phyloP scores from a whole-genome alignment of 1,140 invertebrate species.

The Zaprionus tsacasi region DNA sequence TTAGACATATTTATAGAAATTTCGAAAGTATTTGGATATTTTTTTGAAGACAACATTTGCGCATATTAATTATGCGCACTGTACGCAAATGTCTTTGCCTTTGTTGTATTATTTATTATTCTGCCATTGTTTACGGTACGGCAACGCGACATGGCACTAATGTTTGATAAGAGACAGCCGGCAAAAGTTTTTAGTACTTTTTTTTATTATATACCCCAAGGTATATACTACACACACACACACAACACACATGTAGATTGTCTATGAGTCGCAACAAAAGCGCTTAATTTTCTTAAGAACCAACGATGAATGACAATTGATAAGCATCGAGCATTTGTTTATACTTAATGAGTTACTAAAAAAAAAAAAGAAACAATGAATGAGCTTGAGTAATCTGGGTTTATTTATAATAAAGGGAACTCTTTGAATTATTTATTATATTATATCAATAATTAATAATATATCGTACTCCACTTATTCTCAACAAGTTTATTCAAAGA shows the following conservation, averaged over 20 bases:
- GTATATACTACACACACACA: not conserved
- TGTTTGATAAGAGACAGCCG: constrained; percentile 70
- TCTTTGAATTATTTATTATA: too few relatives aligned
- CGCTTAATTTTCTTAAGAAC: constrained; percentile 19
- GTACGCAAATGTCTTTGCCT: constrained; percentile 39
- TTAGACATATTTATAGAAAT: constrained; percentile 20
- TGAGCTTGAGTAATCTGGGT: not conserved
- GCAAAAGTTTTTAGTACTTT: constrained; percentile 40
- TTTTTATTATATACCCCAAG: constrained; percentile 10
- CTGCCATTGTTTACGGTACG: constrained; percentile 63
- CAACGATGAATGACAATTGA: constrained; percentile 19
- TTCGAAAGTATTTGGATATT: constrained; percentile 16
- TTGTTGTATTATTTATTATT: constrained; percentile 67
- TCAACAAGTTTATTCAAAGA: not conserved
- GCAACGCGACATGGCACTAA: constrained; percentile 40
- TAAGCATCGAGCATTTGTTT: constrained; percentile 25
- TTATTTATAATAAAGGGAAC: not conserved
- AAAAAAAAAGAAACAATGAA: not conserved
- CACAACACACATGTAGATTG: not conserved
- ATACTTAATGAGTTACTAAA: not conserved
- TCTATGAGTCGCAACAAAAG: constrained; percentile 22
- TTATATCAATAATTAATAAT: too few relatives aligned
- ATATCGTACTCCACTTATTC: too few relatives aligned
- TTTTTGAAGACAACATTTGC: constrained; percentile 23
- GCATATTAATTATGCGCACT: constrained; percentile 66